phyloP scores from a whole-genome alignment of 2,888 invertebrate genomes.

The Acleris emargana region DNA sequence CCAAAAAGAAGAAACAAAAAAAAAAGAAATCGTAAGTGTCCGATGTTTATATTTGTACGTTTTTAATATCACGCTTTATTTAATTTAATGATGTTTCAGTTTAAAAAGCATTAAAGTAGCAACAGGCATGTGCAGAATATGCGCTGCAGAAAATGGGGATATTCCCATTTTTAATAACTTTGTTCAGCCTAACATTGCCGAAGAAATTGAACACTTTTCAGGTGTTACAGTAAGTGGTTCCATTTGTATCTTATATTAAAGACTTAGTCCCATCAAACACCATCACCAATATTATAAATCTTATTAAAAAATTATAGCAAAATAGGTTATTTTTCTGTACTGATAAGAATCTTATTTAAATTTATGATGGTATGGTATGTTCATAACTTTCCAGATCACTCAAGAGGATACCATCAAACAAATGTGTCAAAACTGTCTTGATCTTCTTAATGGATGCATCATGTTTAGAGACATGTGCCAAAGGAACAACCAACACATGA shows the following conservation, averaged over 20 bases:
- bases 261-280: too few relatives aligned
- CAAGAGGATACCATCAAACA: conserved; percentile 53
- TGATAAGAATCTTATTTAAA: too few relatives aligned
- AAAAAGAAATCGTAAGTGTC: conserved; percentile 60
- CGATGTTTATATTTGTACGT: conserved; percentile 10
- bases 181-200: conserved; percentile 62
- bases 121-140: conserved; percentile 63
- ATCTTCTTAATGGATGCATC: conserved; percentile 72
- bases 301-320: too few relatives aligned
- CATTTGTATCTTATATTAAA: background rate
- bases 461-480: conserved; percentile 73
- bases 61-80: background rate
- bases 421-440: conserved; percentile 70
- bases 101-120: conserved; percentile 44
- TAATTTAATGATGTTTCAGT: conserved; percentile 45
- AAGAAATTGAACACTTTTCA: conserved; percentile 68
- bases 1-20: conserved; percentile 61
- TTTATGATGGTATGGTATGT: too few relatives aligned
- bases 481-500: conserved; percentile 56
- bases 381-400: conserved; percentile 54
- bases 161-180: conserved; percentile 70
- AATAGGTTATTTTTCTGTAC: too few relatives aligned
- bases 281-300: too few relatives aligned
- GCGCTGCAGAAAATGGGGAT: conserved; percentile 61
- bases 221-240: conserved; percentile 64